Percentiles rank a stretch among this genome's conserved stretches.
phyloP scores from a whole-genome alignment of 2,888 invertebrate genomes.

The Drosophila austrosaltans region DNA sequence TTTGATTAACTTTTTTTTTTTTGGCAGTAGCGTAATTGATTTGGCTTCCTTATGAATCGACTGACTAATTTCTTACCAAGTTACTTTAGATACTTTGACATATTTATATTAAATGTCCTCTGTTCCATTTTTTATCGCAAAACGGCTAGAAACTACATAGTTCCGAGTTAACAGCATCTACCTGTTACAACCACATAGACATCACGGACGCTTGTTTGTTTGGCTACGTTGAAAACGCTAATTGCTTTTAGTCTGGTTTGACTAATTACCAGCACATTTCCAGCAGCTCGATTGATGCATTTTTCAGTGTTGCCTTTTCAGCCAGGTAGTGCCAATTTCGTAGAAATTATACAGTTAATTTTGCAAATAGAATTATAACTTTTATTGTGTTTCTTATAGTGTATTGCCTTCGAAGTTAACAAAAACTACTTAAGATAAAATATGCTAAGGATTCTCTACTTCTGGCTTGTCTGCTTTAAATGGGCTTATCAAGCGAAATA shows the following conservation, averaged over 20 bases:
- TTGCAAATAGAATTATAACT: neutral
- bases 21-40: constrained; percentile 58
- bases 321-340: constrained; percentile 61
- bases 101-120: neutral
- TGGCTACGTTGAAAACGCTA: constrained; percentile 66
- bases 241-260: constrained; percentile 76
- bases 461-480: too few relatives aligned
- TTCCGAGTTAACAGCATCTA: constrained; percentile 18
- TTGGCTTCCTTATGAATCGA: constrained; percentile 70
- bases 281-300: constrained; percentile 57
- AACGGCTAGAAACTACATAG: neutral
- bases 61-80: neutral
- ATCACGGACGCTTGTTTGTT: constrained; percentile 48
- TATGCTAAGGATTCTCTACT: too few relatives aligned
- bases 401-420: neutral
- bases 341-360: constrained; percentile 43
- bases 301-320: constrained; percentile 54
- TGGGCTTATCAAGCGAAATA: too few relatives aligned
- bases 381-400: neutral
- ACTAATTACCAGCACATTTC: constrained; percentile 64
- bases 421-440: too few relatives aligned
- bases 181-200: constrained; percentile 31
- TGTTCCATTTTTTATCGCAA: neutral
- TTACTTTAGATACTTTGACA: neutral
- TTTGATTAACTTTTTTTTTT: constrained; percentile 36